Percentiles rank a stretch among this genome's conserved stretches.
phyloP scores from a whole-genome alignment of 1,140 invertebrate genomes.

The Hycleus phaleratus region DNA sequence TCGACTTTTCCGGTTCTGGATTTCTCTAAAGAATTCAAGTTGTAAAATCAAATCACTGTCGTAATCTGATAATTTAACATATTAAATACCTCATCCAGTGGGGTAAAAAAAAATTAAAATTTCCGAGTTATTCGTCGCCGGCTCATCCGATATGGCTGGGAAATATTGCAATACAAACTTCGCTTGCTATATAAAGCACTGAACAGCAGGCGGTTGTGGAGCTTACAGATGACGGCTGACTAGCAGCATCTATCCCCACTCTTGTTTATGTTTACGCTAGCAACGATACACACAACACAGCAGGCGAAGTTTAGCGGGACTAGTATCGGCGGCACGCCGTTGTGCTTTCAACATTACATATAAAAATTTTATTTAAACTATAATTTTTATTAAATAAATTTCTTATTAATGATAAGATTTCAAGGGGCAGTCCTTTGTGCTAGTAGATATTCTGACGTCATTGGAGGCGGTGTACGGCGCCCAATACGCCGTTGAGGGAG shows the following conservation, averaged over 20 bases:
- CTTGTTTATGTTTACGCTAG: slow-evolving; percentile 39
- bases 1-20: no score
- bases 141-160: no score
- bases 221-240: no score
- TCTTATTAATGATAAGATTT: slow-evolving; percentile 30
- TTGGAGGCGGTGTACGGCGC: slow-evolving; percentile 35
- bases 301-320: background rate
- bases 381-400: slow-evolving; percentile 18
- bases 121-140: no score
- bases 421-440: slow-evolving; percentile 28
- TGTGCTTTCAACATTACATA: background rate
- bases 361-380: slow-evolving; percentile 7
- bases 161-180: no score
- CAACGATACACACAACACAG: slow-evolving; percentile 24
- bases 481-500: slow-evolving; percentile 38
- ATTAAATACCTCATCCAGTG: no score
- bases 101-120: no score
- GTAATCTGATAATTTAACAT: no score
- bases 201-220: slow-evolving; percentile 4
- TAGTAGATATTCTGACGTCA: slow-evolving; percentile 38
- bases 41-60: no score
- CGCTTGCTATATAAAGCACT: no score
- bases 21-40: no score
- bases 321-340: background rate
- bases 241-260: slow-evolving; percentile 23